These are phyloP conservation scores for Molanna angustata DNA, from an alignment of 2,888 invertebrate genomes.

Conservation along the genomic window DNA sequence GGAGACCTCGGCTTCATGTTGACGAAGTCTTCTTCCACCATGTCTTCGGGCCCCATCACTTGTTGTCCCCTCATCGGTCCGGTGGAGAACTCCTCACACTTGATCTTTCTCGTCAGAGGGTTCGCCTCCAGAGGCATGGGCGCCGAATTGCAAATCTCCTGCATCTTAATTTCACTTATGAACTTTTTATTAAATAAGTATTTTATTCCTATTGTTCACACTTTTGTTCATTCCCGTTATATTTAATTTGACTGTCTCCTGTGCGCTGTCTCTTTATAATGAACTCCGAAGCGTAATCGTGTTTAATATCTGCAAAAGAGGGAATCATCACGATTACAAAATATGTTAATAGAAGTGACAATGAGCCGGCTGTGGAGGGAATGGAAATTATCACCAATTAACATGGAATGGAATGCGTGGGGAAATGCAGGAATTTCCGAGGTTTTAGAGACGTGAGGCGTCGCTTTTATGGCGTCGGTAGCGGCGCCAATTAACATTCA, in stretches of 20 bases:
- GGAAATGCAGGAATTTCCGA: slow-evolving; percentile 29
- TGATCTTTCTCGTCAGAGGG: slow-evolving; percentile 55
- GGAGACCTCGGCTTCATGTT: slow-evolving; percentile 71
- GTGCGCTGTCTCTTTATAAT: background rate
- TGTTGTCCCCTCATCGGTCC: slow-evolving; percentile 47
- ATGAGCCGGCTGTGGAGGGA: slow-evolving; percentile 21
- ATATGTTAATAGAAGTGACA: slow-evolving; percentile 26
- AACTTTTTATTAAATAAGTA: slow-evolving; percentile 3
- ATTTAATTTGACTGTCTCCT: background rate
- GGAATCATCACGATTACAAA: slow-evolving; percentile 12
- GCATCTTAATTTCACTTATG: slow-evolving; percentile 43
- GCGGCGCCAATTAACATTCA: slow-evolving; percentile 57
- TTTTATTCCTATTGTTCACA: slow-evolving; percentile 1
- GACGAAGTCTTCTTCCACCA: slow-evolving; percentile 60
- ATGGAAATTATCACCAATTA: slow-evolving; percentile 30
- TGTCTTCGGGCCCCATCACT: slow-evolving; percentile 51
- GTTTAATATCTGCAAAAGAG: slow-evolving; percentile 17
- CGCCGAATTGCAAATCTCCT: slow-evolving; percentile 57
- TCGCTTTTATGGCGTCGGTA: slow-evolving; percentile 44
- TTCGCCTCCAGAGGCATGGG: slow-evolving; percentile 55
- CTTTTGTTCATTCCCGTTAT: slow-evolving; percentile 3
- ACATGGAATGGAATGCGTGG: slow-evolving; percentile 17
- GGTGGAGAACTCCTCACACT: slow-evolving; percentile 55
- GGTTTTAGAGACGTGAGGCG: slow-evolving; percentile 41
- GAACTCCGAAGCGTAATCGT: background rate